These are phyloP conservation scores for Bemisia tabaci DNA, from an alignment of 1,140 invertebrate species.

Conservation along the genomic window DNA sequence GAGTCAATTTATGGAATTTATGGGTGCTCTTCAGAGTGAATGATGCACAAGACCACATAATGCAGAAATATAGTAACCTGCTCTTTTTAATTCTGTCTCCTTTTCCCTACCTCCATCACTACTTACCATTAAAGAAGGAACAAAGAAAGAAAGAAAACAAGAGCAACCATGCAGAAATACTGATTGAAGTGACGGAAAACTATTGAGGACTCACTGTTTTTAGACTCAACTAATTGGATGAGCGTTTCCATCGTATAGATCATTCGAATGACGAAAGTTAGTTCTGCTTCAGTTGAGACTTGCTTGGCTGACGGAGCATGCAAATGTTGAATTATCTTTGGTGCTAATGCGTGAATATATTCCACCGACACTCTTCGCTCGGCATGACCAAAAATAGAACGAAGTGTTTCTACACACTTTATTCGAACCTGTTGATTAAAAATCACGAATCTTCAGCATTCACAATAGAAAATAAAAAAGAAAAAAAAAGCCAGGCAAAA, in stretches of 20 bases:
- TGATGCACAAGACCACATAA: no score
- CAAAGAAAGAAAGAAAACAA: not conserved
- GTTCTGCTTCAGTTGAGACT: conserved; percentile 41
- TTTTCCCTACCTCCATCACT: no score
- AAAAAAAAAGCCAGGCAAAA: no score
- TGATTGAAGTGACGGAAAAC: conserved; percentile 7
- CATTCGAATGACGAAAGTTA: conserved; percentile 50
- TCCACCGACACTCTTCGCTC: conserved; percentile 54
- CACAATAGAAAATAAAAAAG: not conserved
- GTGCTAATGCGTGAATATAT: conserved; percentile 69
- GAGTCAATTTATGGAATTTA: no score
- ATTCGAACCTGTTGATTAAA: conserved; percentile 45
- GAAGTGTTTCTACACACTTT: conserved; percentile 63
- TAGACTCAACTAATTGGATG: conserved; percentile 54
- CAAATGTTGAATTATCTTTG: conserved; percentile 52
- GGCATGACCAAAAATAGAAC: conserved; percentile 55
- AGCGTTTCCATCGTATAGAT: conserved; percentile 56
- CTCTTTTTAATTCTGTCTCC: no score
- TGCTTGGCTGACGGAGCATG: conserved; percentile 45
- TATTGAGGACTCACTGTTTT: conserved; percentile 52
- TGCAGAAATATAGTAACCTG: no score
- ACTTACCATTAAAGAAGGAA: no score
- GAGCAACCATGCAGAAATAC: no score
- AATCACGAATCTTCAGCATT: not conserved
- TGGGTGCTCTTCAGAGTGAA: no score